Evolutionary conservation across 1,140 invertebrate species (phyloP).

Genomic region (Acromyrmex echinatior): DNA sequence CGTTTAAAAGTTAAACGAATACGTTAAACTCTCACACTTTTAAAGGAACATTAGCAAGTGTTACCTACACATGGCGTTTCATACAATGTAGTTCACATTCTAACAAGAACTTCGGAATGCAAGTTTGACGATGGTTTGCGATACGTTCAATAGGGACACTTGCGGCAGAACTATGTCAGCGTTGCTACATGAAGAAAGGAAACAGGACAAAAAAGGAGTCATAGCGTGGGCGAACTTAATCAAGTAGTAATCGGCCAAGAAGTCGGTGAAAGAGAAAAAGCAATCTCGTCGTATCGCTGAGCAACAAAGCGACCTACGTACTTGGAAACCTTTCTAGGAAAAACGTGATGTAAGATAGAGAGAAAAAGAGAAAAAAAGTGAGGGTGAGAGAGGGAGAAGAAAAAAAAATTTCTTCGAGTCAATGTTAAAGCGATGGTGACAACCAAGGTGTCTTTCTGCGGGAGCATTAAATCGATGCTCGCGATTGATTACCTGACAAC

Average conservation of each 20-base stretch:
- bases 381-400: neutral
- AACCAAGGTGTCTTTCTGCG: conserved; percentile 34
- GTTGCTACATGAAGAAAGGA: conserved; percentile 14
- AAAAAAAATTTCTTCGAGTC: conserved; percentile 35
- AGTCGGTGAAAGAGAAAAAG: conserved; percentile 53
- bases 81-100: neutral
- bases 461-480: conserved; percentile 57
- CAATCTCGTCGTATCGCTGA: conserved; percentile 43
- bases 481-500: conserved; percentile 46
- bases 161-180: conserved; percentile 49
- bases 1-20: neutral
- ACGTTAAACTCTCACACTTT: neutral
- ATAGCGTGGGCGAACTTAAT: conserved; percentile 60
- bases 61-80: neutral
- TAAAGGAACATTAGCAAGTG: neutral
- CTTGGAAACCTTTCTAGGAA: conserved; percentile 38
- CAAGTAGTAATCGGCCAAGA: conserved; percentile 48
- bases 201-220: conserved; percentile 17
- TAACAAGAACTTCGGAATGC: conserved; percentile 25
- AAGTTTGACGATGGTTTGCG: conserved; percentile 34
- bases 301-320: conserved; percentile 47
- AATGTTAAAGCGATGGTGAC: conserved; percentile 38
- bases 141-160: conserved; percentile 48
- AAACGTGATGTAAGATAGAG: conserved; percentile 26
- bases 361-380: conserved; percentile 5